Evolutionary conservation across 1,140 invertebrate genomes (phyloP), one percentile per base, ranked within the genome.

Genomic region (Apolygus lucorum): DNA sequence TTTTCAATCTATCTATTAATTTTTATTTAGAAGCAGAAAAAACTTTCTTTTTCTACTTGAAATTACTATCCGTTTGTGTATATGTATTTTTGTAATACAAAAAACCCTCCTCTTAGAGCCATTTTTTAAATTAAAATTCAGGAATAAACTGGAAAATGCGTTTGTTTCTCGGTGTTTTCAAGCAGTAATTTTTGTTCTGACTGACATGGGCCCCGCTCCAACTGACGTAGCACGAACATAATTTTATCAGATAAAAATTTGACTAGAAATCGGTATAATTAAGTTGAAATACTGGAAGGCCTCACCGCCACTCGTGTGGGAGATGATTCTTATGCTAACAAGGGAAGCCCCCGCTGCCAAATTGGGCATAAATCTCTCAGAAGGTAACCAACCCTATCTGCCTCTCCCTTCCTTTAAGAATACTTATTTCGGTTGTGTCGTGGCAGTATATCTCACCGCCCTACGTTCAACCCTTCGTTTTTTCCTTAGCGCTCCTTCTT

Each of bases 311-410:
- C 8, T 4, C 24, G 54, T 62, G 54, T 62, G 4, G 4, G 4
- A 21, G 54, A 25, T 25, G 54, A 21, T 8, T 62, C 54, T 62
- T 62, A 62, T 62, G 54, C 54, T 11, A 62, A 62, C 54, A 21
- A 62, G 54, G 24, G 24, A 42, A 42, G 34, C 42, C 42, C 42
- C 42, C 42, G n/a, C 42, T 21, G 8, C 17, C 17, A 62, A 62
- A 62, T n/a, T 21, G 54, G 54, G 17, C 24, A 62, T 62, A 62
- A 62, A 62, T 62, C 54, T 62, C 24, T 62, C 24, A 22, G 34
- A 42, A 42, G 17, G 34, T 17, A 42, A 42, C 4, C 34, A 42
- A 4, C 34, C 34, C 34, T 42, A 42, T 42, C 34, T 42, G 34
- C 4, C 4, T n/a, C n/a, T 49, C 22, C 54, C 54, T 4, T 22